Evolutionary conservation across 2,113 vertebrate species (phyloP).

Genomic region (Enhydra lutris): DNA sequence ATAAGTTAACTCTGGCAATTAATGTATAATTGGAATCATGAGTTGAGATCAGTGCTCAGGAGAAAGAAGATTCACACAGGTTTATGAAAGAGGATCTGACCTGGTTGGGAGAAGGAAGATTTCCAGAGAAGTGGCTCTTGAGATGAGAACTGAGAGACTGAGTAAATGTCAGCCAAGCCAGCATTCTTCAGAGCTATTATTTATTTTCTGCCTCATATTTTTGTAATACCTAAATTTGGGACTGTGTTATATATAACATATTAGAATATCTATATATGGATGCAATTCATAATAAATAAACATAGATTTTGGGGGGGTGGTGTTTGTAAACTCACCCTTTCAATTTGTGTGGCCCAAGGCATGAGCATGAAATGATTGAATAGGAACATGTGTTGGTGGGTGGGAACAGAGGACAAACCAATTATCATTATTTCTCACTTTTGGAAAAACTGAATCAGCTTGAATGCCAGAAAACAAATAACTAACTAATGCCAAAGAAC

Average conservation of each 20-base stretch:
- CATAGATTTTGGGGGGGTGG: not conserved
- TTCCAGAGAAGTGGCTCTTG: not conserved
- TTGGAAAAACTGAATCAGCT: not conserved
- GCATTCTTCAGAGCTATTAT: not conserved
- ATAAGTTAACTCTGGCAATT: not conserved
- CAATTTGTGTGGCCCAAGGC: not conserved
- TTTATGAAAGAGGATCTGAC: not conserved
- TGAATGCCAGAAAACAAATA: not conserved
- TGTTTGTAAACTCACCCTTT: not conserved
- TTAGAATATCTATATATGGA: not conserved
- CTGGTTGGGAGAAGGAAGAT: not conserved
- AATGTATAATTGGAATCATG: not conserved
- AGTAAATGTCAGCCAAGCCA: not conserved
- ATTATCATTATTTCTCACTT: not conserved
- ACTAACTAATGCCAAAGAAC: not conserved
- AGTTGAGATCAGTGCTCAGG: not conserved
- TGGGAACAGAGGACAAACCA: not conserved
- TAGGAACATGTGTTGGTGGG: not conserved
- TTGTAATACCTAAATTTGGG: not conserved
- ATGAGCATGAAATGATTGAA: not conserved
- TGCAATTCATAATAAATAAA: not conserved
- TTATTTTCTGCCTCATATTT: not conserved
- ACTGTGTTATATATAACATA: not conserved
- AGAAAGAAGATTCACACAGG: not conserved
- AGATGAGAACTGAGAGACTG: not conserved